Conservation (phyloP, 2,797 vertebrate genomes). For the Sebastolobus alascanus region DNA sequence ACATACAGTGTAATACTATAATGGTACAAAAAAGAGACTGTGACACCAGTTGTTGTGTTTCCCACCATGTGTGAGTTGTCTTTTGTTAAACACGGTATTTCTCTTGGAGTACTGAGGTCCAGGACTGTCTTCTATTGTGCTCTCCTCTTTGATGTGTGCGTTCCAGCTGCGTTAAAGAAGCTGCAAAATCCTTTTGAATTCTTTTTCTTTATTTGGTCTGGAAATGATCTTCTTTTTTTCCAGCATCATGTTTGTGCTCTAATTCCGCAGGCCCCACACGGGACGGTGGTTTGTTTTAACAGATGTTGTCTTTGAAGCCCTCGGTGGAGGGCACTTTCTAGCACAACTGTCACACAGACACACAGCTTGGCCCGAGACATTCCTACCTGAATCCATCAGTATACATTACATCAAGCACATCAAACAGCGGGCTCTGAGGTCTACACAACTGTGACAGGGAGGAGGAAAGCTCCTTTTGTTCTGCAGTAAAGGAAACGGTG, state of each 20-base stretch:
- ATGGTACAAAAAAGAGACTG: conserved; percentile 6
- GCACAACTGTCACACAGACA: conserved; percentile 73
- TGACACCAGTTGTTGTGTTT: conserved; percentile 24
- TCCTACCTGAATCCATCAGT: conserved; percentile 76
- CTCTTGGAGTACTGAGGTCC: conserved; percentile 37
- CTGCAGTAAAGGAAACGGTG: conserved; percentile 41
- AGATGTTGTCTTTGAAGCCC: conserved; percentile 83
- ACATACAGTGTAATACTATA: conserved; percentile 5
- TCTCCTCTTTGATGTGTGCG: conserved; percentile 52
- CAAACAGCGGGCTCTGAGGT: conserved; percentile 66
- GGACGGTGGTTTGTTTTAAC: conserved; percentile 77
- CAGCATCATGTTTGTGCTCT: conserved; percentile 65
- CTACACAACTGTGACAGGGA: conserved; percentile 66
- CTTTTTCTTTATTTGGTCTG: conserved; percentile 72
- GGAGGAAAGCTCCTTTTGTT: conserved; percentile 72
- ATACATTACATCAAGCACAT: conserved; percentile 71
- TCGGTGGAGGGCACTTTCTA: conserved; percentile 70
- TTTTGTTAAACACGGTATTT: conserved; percentile 43
- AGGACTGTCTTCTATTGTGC: conserved; percentile 41
- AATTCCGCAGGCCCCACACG: conserved; percentile 60
- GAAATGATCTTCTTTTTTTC: conserved; percentile 46
- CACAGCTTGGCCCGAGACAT: conserved; percentile 66
- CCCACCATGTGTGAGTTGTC: conserved; percentile 3
- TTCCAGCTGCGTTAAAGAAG: conserved; percentile 49
- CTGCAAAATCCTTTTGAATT: conserved; percentile 60